Percentiles rank a stretch among this genome's conserved stretches.
Conservation (phyloP, 2,113 vertebrate species). For the Carassius auratus region DNA sequence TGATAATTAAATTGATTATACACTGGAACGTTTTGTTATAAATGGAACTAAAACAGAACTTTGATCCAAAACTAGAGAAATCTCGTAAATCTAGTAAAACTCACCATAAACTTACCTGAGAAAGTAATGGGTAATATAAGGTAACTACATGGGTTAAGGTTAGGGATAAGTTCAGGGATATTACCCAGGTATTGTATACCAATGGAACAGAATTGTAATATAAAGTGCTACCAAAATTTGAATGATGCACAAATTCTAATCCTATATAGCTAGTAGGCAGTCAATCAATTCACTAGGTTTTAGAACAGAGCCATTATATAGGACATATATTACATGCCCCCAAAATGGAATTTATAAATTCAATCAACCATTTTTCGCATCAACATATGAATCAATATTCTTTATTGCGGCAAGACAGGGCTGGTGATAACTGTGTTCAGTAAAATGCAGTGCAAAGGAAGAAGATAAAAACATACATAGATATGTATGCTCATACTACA, state of each 20-base stretch:
- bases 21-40: neutral
- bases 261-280: neutral
- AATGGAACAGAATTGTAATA: too few species aligned
- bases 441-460: neutral
- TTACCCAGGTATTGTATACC: too few species aligned
- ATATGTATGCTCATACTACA: conserved; percentile 18
- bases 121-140: too few species aligned
- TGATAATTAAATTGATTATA: neutral
- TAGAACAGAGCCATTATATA: neutral
- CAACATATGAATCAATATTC: neutral
- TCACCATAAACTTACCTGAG: neutral
- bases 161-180: too few species aligned
- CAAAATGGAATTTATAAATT: neutral
- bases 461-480: neutral
- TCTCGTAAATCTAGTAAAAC: too few species aligned
- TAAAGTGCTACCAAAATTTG: too few species aligned
- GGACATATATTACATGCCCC: neutral
- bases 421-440: neutral
- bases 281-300: neutral
- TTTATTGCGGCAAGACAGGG: neutral
- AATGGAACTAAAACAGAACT: neutral
- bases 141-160: too few species aligned
- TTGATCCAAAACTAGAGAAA: too few species aligned
- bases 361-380: neutral
- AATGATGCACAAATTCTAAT: too few species aligned